Base-by-base conservation (phyloP, 2,113 vertebrate species). In the Mugil cephalus region DNA sequence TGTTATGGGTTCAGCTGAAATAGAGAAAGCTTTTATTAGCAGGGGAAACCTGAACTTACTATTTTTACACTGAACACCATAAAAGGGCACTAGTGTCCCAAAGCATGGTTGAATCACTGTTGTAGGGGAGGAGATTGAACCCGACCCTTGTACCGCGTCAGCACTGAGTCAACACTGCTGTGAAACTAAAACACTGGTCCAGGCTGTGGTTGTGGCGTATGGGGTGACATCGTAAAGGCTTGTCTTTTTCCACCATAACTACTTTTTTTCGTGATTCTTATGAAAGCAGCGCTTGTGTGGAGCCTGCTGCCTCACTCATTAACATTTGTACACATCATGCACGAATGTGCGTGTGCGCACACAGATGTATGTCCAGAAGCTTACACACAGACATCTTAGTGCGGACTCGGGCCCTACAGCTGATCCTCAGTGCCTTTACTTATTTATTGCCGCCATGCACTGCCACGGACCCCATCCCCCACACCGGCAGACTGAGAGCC, bases 211-310 rank as follows among this genome's bases (percentile, higher is more conserved):
- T 68, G 71, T 71, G 80, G 74, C 76, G 64, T 76, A 71, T 68
- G 80, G 77, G 77, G 77, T 65, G 72, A 60, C 76, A 74, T 86
- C 75, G 68, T 87, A 77, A 83, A 86, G 74, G 78, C 67, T 80
- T 65, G 74, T 89, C 79, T 85, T 89, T 89, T 89, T 85, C 83
- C 88, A 89, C 74, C 82, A 58, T 40, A 74, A 77, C 82, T 67
- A 11, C 75, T 56, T 82, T 89, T 81, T 53, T 70, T 87, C 80
- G 60, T 40, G 36, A 59, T 53, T 53, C 74, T 64, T 55, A 90
- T 94, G 92, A 94, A 94, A 93, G 93, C 85, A 72, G 55, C 81
- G 62, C 82, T 93, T 94, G 90, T 94, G 87, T 73, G 69, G 74
- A 48, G 74, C 46, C n/a, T 54, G 42, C 54, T 63, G 90, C 79